Conservation (phyloP, 2,797 vertebrate genomes). For the Cuniculus paca region DNA sequence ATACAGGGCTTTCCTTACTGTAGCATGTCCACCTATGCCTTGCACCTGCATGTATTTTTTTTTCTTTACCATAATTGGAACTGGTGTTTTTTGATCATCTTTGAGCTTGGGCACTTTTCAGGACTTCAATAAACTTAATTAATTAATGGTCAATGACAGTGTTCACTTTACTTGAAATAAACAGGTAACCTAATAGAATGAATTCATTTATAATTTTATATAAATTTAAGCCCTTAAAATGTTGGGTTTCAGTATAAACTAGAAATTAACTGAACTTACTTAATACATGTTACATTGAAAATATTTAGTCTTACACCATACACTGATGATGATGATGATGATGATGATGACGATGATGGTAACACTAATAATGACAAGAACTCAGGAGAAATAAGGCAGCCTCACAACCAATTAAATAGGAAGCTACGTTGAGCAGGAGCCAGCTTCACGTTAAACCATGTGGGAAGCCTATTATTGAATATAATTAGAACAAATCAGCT, state of each 20-base stretch:
- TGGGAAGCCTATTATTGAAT: background rate
- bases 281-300: background rate
- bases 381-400: background rate
- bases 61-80: background rate
- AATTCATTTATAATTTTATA: background rate
- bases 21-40: background rate
- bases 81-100: background rate
- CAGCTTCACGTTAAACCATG: background rate
- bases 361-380: background rate
- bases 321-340: background rate
- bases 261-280: background rate
- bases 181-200: background rate
- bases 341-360: fast-evolving
- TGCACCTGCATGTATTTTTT: background rate
- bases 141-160: background rate
- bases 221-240: background rate
- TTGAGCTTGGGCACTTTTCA: background rate
- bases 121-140: background rate
- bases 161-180: background rate
- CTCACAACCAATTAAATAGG: background rate
- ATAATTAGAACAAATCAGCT: slow-evolving; percentile 45
- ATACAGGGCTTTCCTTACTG: background rate
- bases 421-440: background rate
- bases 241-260: background rate
- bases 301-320: background rate